phyloP scores from a whole-genome alignment of 2,888 invertebrate genomes.

The Vanessa cardui region DNA sequence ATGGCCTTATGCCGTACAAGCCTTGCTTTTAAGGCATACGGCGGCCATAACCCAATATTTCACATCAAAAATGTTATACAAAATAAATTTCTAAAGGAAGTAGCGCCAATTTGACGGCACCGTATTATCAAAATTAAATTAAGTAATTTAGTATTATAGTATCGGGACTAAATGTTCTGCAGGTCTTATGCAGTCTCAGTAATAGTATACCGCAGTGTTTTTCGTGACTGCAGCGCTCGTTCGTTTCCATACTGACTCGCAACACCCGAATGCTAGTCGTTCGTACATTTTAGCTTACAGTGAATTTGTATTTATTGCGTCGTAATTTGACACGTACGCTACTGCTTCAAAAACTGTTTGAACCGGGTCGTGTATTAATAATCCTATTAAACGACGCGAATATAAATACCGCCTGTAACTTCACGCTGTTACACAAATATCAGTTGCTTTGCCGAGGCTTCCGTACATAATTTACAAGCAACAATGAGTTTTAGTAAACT shows the following conservation, averaged over 20 bases:
- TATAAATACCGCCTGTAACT: no score
- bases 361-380: not conserved
- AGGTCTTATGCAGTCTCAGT: not conserved
- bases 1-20: no score
- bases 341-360: not conserved
- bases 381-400: not conserved
- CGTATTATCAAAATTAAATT: not conserved
- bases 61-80: no score
- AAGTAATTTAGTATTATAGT: not conserved
- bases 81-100: no score
- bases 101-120: not conserved
- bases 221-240: constrained; percentile 5
- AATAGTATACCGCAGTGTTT: not conserved
- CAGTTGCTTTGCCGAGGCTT: no score
- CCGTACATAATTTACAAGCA: no score
- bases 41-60: no score
- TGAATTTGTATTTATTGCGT: constrained; percentile 3
- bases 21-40: no score
- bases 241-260: constrained; percentile 5
- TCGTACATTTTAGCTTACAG: not conserved
- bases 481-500: no score
- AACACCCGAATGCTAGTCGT: not conserved
- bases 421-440: no score
- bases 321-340: not conserved
- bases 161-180: not conserved